Evolutionary conservation across 2,888 invertebrate species (phyloP), one percentile per base, ranked within the genome.

Genomic region (Xylophagus ater): DNA sequence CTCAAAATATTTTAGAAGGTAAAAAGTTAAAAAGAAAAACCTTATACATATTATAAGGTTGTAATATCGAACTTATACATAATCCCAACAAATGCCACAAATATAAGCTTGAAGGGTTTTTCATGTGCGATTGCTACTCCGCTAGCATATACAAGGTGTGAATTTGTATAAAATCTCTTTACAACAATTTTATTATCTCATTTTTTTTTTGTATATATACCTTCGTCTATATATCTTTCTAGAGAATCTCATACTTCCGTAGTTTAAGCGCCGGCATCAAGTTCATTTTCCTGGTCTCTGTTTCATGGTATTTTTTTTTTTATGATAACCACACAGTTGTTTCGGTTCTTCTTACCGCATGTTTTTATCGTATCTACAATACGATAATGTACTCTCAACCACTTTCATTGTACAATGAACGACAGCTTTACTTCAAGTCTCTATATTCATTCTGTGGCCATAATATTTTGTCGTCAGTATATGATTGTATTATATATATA

Each of bases 161-260:
- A 41, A 41, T 41, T 37, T 41, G 37, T 37, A 37, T 33, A 37
- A 41, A 41, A 41, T 37, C 37, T 37, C 37, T 41, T 41, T 41
- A 36, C 41, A 41, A 36, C 41, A 41, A 37, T 41, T 41, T 41
- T 41, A 37, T 41, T 37, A 37, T 30, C 33, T 37, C 37, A 37
- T 37, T 37, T 33, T 37, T 20, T 33, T 36, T 31, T n/a, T n/a
- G n/a, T n/a, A n/a, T n/a, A n/a, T n/a, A n/a, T n/a, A n/a, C n/a
- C n/a, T n/a, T n/a, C n/a, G n/a, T n/a, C n/a, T n/a, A n/a, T n/a
- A n/a, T n/a, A n/a, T n/a, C n/a, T n/a, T n/a, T n/a, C n/a, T n/a
- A n/a, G n/a, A n/a, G n/a, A n/a, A n/a, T n/a, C n/a, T n/a, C n/a
- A n/a, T n/a, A n/a, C n/a, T n/a, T n/a, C n/a, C n/a, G n/a, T n/a